Evolutionary conservation across 2,113 vertebrate genomes (phyloP).

Genomic region (Romanogobio albipinnatus): DNA sequence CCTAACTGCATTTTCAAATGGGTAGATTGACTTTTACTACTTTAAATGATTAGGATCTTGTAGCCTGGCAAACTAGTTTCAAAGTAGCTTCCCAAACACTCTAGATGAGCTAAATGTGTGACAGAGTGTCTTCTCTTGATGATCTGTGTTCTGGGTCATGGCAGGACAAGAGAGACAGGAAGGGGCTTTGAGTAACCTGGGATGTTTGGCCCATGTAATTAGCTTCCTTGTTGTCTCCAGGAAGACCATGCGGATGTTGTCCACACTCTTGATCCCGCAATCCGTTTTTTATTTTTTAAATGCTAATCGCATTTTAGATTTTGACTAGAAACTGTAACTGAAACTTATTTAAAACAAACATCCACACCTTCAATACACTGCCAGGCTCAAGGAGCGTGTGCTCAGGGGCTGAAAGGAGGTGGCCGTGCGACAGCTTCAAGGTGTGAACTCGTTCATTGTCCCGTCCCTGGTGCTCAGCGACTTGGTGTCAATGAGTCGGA

Average conservation of each 20-base stretch:
- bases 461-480: constrained; percentile 64
- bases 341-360: constrained; percentile 44
- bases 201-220: constrained; percentile 46
- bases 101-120: neutral
- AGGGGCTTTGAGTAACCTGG: neutral
- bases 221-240: constrained; percentile 33
- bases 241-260: constrained; percentile 38
- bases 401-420: neutral
- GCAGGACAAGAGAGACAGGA: constrained; percentile 41
- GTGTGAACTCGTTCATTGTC: constrained; percentile 52
- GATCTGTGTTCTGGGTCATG: constrained; percentile 33
- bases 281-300: neutral
- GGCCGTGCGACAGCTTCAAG: constrained; percentile 15
- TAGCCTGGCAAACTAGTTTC: neutral
- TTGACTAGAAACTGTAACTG: neutral
- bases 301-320: neutral
- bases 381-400: neutral
- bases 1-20: neutral
- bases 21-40: neutral
- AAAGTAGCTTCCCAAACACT: neutral
- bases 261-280: neutral
- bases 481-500: constrained; percentile 67
- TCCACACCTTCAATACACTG: constrained; percentile 41
- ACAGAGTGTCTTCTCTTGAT: neutral
- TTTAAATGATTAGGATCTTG: neutral